phyloP scores from a whole-genome alignment of 92 coral and sea anemone species.

The Siderastrea siderea region DNA sequence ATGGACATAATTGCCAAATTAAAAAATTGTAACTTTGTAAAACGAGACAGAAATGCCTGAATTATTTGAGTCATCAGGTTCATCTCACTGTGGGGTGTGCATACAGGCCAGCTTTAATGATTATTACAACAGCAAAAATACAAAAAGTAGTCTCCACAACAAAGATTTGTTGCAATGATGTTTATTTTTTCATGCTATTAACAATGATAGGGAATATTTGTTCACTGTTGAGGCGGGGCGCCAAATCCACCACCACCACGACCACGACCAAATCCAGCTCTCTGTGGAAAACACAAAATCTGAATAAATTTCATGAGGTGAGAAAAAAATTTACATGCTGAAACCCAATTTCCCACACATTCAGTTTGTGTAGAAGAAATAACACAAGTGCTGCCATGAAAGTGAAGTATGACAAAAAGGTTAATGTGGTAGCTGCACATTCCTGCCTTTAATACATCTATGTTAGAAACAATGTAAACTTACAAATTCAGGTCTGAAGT shows the following conservation, averaged over 20 bases:
- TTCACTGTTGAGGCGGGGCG: slow-evolving; percentile 75
- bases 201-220: slow-evolving; percentile 38
- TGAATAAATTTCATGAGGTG: not conserved
- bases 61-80: no score
- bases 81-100: no score
- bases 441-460: no score
- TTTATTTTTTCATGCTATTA: slow-evolving; percentile 54
- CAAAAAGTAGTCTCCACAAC: not conserved
- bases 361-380: no score
- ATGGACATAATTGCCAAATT: no score
- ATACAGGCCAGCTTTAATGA: not conserved
- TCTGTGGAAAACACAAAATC: slow-evolving; percentile 49
- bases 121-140: not conserved
- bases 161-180: slow-evolving; percentile 12
- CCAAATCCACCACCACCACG: slow-evolving; percentile 89
- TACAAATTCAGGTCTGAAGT: slow-evolving; percentile 95
- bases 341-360: not conserved
- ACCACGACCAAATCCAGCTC: slow-evolving; percentile 94
- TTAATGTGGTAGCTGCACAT: no score
- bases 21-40: no score
- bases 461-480: slow-evolving; percentile 40
- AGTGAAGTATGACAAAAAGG: not conserved
- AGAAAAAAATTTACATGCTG: not conserved
- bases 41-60: no score
- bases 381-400: no score